Base-by-base conservation (phyloP, 2,113 vertebrate genomes). In the Ailurus styani region DNA sequence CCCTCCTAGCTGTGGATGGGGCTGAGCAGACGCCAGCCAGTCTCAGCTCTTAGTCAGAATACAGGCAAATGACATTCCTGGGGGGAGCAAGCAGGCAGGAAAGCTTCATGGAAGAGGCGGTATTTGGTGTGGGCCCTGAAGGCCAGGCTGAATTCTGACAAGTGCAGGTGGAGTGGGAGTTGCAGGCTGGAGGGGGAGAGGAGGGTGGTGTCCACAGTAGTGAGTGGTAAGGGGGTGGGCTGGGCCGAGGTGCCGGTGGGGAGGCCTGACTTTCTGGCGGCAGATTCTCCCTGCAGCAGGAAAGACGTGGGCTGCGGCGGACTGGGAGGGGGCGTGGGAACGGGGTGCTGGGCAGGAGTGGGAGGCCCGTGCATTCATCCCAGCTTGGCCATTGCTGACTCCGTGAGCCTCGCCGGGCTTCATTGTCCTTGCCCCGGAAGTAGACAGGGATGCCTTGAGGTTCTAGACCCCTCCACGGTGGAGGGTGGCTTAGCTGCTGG, bases 91-190 rank as follows among this genome's bases (percentile, higher is more conserved):
- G 40, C 31, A 42, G 21, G 55, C 54, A 17, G 25, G 79, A 11
- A 34, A 73, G 54, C 87, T 79, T 87, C 84, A 0, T 5, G 93
- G 96, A 88, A 14, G 47, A 92, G 84, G 55, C 50, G n/a, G 31
- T 11, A 3, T 40, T 64, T 37, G 93, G 40, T 1, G 11, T 82
- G 37, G 78, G 50, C 21, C 25, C 40, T 6, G 37, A 45, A 90
- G 60, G 50, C 52, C 57, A 64, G n/a, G 14, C 5, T 90, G 37
- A 75, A 50, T 90, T 79, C 52, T 47, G 84, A 57, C 9, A 3
- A 25, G 27, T 34, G 20, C 14, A 9, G 17, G 17, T 78, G 5
- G 68, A 10, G 14, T 66, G 8, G 45, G 78, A 31, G 27, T 73
- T 37, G 42, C 7, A 27, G 25, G 20, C 27, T 81, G 13, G 54